Conservation (phyloP, 2,113 vertebrate genomes). For the Dromas ardeola region DNA sequence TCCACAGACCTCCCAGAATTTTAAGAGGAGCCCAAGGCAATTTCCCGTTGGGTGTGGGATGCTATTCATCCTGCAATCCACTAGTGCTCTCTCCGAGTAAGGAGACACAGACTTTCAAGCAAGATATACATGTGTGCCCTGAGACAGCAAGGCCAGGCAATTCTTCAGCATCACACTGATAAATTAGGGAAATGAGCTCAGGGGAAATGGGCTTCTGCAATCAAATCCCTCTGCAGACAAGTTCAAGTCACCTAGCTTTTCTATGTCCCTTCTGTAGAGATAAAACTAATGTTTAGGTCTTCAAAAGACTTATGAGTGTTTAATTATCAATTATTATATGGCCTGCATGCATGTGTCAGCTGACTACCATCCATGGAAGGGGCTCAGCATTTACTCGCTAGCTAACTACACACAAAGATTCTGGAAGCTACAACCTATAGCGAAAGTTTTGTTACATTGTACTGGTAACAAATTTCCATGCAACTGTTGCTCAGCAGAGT, state of each 20-base stretch:
- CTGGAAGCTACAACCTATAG: neutral
- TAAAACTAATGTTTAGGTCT: neutral
- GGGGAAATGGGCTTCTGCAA: neutral
- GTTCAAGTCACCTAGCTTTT: neutral
- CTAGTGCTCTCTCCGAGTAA: neutral
- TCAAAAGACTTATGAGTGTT: neutral
- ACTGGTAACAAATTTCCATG: neutral
- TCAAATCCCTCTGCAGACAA: neutral
- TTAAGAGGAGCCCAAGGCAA: neutral
- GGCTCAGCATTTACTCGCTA: neutral
- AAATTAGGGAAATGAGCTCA: neutral
- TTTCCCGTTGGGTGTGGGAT: neutral
- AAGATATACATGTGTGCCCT: neutral
- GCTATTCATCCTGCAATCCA: neutral
- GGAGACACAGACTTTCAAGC: neutral
- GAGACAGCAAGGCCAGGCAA: neutral
- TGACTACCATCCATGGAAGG: neutral
- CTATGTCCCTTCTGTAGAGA: neutral
- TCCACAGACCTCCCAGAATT: neutral
- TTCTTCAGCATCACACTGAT: neutral
- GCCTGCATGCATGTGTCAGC: neutral
- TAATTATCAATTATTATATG: neutral
- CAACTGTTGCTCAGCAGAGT: neutral
- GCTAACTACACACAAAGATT: neutral
- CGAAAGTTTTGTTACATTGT: neutral